These are phyloP conservation scores for Nipponia nippon DNA, from an alignment of 2,113 vertebrate species.

Conservation along the genomic window DNA sequence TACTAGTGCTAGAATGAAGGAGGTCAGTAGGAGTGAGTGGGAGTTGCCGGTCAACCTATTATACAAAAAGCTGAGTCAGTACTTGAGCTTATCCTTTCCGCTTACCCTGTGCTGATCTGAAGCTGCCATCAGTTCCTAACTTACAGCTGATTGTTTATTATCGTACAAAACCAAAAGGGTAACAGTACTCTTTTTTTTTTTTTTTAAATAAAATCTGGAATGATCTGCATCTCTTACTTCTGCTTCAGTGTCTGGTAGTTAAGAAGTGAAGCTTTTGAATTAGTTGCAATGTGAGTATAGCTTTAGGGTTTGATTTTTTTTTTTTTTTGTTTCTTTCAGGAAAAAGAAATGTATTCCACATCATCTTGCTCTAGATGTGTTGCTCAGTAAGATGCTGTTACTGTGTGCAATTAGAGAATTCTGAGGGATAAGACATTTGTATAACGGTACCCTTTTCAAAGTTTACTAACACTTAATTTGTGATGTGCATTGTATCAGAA, in stretches of 20 bases:
- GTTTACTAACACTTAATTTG: background rate
- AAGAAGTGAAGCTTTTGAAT: background rate
- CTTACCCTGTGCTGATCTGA: background rate
- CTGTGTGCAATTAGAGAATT: background rate
- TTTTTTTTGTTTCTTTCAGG: background rate
- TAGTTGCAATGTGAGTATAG: background rate
- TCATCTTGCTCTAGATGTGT: background rate
- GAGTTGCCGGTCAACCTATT: background rate
- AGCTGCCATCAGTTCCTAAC: background rate
- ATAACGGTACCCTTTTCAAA: background rate
- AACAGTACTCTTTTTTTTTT: background rate
- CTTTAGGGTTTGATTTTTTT: too few species aligned
- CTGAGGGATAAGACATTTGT: background rate
- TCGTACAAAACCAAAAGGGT: background rate
- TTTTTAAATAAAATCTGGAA: background rate
- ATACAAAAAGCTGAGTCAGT: background rate
- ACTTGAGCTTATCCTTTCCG: background rate
- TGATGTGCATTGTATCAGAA: background rate
- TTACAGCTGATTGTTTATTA: background rate
- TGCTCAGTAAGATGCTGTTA: background rate
- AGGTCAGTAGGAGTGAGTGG: background rate
- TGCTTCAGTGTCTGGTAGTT: background rate
- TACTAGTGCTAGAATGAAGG: background rate
- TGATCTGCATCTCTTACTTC: background rate
- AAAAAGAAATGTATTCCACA: background rate